Evolutionary conservation across 2,888 invertebrate genomes (phyloP).

Genomic region (Aphodius sticticus): DNA sequence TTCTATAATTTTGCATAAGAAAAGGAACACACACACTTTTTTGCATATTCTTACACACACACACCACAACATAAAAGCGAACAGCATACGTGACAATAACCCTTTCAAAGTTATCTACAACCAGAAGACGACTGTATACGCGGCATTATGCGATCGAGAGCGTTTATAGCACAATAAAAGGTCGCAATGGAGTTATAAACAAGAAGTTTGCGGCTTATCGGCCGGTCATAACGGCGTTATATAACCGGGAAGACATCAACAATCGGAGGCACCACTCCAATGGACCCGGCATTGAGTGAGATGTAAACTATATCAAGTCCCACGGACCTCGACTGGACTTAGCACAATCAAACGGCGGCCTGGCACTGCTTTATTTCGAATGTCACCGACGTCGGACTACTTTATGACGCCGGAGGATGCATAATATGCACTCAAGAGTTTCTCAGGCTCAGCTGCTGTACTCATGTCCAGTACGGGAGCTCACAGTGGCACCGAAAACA

Average conservation of each 20-base stretch:
- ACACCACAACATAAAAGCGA: not conserved
- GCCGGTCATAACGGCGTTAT: not conserved
- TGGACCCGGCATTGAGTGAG: constrained; percentile 45
- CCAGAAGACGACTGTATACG: not conserved
- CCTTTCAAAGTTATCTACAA: not conserved
- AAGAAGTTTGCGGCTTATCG: not conserved
- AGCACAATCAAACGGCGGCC: not conserved
- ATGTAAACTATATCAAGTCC: constrained; percentile 50
- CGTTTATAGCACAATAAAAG: not conserved
- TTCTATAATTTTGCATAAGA: no score
- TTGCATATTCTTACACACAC: no score
- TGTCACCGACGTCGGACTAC: constrained; percentile 52
- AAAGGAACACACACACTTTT: no score
- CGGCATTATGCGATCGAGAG: not conserved
- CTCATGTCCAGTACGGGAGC: not conserved
- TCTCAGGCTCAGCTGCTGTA: constrained; percentile 4
- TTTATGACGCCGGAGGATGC: constrained; percentile 53
- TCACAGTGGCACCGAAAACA: constrained; percentile 43
- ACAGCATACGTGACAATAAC: not conserved
- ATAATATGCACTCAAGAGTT: constrained; percentile 51
- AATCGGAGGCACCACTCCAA: not conserved
- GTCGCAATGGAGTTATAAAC: not conserved
- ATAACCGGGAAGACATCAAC: not conserved
- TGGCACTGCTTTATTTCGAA: constrained; percentile 53
- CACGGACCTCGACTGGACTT: constrained; percentile 7